A percentile compares a stretch with the other conserved stretches of the same genome.
Conservation (phyloP, 2,797 vertebrate species). For the Epinephelus awoara region DNA sequence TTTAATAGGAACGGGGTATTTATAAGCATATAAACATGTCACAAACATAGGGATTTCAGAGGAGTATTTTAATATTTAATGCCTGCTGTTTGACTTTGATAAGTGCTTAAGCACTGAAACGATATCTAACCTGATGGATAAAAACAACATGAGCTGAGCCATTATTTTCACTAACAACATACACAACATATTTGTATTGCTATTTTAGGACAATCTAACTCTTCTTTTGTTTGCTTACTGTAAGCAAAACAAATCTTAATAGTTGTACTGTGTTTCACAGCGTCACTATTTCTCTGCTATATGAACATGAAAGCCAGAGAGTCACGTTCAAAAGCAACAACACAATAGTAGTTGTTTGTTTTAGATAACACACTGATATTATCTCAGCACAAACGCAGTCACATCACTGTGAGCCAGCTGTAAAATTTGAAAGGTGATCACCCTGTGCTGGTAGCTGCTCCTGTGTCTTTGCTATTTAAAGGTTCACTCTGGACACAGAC, state of each 20-base stretch:
- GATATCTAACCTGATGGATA: slow-evolving; percentile 7
- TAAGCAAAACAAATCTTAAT: not conserved
- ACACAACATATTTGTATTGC: not conserved
- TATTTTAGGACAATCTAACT: not conserved
- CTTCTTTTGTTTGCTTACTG: not conserved
- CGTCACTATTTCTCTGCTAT: not conserved
- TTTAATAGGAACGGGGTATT: slow-evolving; percentile 2
- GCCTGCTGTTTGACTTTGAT: slow-evolving; percentile 28
- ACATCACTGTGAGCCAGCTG: too few relatives aligned
- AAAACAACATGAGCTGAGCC: not conserved
- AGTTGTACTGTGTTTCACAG: not conserved
- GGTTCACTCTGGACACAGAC: too few relatives aligned
- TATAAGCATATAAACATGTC: slow-evolving; percentile 26
- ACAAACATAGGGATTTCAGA: slow-evolving; percentile 27
- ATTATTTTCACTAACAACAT: not conserved
- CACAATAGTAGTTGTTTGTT: too few relatives aligned
- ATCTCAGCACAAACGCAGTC: too few relatives aligned
- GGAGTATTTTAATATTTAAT: slow-evolving; percentile 24
- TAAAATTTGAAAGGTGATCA: not conserved
- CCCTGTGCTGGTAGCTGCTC: too few relatives aligned
- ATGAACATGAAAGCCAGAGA: too few relatives aligned
- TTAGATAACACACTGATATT: too few relatives aligned
- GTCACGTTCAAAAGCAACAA: not conserved
- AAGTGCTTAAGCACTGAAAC: slow-evolving; percentile 1
- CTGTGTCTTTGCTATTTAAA: not conserved